Conservation (phyloP, 2,888 invertebrate species). For the Hemistola chrysoprasaria region DNA sequence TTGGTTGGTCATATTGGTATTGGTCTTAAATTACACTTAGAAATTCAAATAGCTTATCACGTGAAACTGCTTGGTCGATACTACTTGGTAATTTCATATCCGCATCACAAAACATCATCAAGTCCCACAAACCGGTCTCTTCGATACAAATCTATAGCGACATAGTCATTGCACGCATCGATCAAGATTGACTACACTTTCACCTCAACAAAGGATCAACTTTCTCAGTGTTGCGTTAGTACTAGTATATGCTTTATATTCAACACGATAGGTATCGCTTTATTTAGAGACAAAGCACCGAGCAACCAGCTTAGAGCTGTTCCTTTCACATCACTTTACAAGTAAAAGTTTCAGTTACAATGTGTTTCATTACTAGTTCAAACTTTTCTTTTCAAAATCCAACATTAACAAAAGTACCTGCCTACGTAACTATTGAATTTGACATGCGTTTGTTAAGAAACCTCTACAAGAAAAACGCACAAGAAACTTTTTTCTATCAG, state of each 20-base stretch:
- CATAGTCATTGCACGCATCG: constrained; percentile 33
- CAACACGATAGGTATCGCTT: constrained; percentile 41
- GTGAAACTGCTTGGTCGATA: too few species aligned
- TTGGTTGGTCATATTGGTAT: too few species aligned
- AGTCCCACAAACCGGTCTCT: too few species aligned
- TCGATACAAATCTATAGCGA: too few species aligned
- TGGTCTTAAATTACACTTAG: too few species aligned
- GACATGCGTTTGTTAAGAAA: too few species aligned
- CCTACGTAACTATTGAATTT: too few species aligned
- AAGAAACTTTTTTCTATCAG: too few species aligned
- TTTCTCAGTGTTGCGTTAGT: constrained; percentile 49
- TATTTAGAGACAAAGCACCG: constrained; percentile 20
- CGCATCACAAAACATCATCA: too few species aligned
- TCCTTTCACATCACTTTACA: constrained; percentile 21
- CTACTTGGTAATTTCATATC: too few species aligned
- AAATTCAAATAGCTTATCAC: too few species aligned
- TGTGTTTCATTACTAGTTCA: constrained; percentile 9
- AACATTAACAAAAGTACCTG: neutral
- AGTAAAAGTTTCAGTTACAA: constrained; percentile 18
- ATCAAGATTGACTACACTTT: constrained; percentile 59
- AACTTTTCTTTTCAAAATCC: neutral
- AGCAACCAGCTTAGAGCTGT: constrained; percentile 11
- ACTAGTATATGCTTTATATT: constrained; percentile 60
- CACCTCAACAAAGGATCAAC: constrained; percentile 66
- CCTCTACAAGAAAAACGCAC: too few species aligned